These are phyloP conservation scores for Hydra vulgaris DNA, from an alignment of 30 jellyfish, hydroid and myxozoan species.

Conservation along the genomic window DNA sequence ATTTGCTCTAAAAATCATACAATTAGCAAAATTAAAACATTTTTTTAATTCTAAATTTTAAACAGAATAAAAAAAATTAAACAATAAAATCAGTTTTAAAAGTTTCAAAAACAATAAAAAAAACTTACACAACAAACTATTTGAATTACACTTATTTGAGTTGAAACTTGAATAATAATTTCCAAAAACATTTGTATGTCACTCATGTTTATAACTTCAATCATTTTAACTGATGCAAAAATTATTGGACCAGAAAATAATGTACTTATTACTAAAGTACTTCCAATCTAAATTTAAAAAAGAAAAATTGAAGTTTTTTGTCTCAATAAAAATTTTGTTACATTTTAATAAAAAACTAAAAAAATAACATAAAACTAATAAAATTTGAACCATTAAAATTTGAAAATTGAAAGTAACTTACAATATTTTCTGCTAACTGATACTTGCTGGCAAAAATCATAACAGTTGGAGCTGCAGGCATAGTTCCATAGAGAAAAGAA, in stretches of 20 bases:
- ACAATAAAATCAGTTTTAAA: too few relatives aligned
- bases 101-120: background rate
- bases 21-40: too few relatives aligned
- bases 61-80: too few relatives aligned
- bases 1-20: too few relatives aligned
- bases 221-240: constrained; percentile 71
- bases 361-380: too few relatives aligned
- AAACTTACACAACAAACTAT: constrained; percentile 67
- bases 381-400: background rate
- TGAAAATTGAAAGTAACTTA: constrained; percentile 30
- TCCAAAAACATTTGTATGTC: constrained; percentile 17
- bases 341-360: too few relatives aligned
- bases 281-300: constrained; percentile 37
- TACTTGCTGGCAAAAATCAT: constrained; percentile 58
- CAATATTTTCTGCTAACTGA: constrained; percentile 43
- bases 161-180: constrained; percentile 32
- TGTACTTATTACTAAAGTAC: constrained; percentile 87
- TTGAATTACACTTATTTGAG: constrained; percentile 52
- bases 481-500: constrained; percentile 75
- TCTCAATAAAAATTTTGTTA: too few relatives aligned
- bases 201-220: constrained; percentile 29
- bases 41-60: too few relatives aligned
- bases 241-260: constrained; percentile 73
- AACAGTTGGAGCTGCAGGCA: constrained; percentile 92
- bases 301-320: background rate